Percentiles rank a stretch among this genome's conserved stretches.
Evolutionary conservation across 2,797 vertebrate genomes (phyloP).

Genomic region (Synanceia verrucosa): DNA sequence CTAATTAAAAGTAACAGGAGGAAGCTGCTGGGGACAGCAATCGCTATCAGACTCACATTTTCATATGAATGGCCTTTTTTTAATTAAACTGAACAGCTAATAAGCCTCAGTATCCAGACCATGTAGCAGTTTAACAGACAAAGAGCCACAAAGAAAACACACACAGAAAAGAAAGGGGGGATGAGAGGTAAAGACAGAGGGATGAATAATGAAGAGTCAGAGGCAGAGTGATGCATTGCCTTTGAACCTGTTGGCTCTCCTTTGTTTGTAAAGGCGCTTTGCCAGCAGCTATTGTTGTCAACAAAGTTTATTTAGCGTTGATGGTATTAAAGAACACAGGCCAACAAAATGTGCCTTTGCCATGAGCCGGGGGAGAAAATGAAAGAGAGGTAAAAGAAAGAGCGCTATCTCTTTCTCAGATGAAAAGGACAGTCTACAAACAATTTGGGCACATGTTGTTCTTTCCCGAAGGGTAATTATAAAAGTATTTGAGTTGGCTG

Average conservation of each 20-base stretch:
- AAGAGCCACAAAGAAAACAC: slow-evolving; percentile 77
- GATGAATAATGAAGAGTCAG: slow-evolving; percentile 81
- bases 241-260: slow-evolving; percentile 85
- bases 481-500: slow-evolving; percentile 60
- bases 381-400: slow-evolving; percentile 61
- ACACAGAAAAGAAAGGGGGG: slow-evolving; percentile 66
- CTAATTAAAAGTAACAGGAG: slow-evolving; percentile 90
- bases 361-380: slow-evolving; percentile 66
- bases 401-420: slow-evolving; percentile 69
- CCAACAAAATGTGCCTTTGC: slow-evolving; percentile 67
- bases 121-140: slow-evolving; percentile 88
- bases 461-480: slow-evolving; percentile 66
- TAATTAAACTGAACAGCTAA: slow-evolving; percentile 91
- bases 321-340: slow-evolving; percentile 80
- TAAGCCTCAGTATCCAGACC: slow-evolving; percentile 88
- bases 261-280: slow-evolving; percentile 79
- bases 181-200: slow-evolving; percentile 79
- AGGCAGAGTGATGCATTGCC: slow-evolving; percentile 80
- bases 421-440: slow-evolving; percentile 76
- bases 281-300: slow-evolving; percentile 84
- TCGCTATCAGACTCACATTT: slow-evolving; percentile 87
- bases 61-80: slow-evolving; percentile 91
- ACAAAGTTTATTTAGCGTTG: slow-evolving; percentile 83
- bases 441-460: slow-evolving; percentile 58
- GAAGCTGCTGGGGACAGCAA: slow-evolving; percentile 87